Evolutionary conservation across 2,797 vertebrate genomes (phyloP).

Genomic region (Carapus acus): DNA sequence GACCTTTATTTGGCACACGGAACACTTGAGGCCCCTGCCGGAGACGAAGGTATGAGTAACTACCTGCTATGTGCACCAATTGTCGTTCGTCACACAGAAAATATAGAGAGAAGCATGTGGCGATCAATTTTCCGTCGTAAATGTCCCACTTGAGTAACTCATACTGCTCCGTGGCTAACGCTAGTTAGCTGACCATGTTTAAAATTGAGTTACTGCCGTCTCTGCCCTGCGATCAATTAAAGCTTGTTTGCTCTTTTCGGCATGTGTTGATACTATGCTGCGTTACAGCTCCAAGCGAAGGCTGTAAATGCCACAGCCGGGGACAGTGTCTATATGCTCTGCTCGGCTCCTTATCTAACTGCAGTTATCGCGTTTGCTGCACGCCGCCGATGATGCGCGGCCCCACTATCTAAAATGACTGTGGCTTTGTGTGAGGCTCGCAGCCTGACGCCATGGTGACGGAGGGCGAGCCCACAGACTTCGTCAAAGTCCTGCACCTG

Average conservation of each 20-base stretch:
- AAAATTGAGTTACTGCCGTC: not conserved
- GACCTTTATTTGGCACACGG: not conserved
- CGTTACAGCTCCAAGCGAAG: no score
- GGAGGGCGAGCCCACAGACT: constrained; percentile 69
- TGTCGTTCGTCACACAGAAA: not conserved
- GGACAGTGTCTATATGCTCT: no score
- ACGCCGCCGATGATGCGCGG: not conserved
- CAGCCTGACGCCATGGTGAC: constrained; percentile 64
- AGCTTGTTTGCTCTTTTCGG: not conserved
- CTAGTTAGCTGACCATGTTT: constrained; percentile 9
- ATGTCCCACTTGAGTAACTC: constrained; percentile 5
- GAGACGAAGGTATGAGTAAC: constrained; percentile 13
- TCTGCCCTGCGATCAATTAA: not conserved
- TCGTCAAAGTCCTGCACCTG: constrained; percentile 78
- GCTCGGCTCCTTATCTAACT: no score
- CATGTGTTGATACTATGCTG: not conserved
- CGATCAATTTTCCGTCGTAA: not conserved
- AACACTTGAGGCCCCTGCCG: not conserved
- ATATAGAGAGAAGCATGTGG: not conserved
- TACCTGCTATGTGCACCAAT: not conserved
- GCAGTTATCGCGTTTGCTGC: constrained; percentile 36
- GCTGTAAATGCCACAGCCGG: not conserved
- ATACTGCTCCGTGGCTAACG: constrained; percentile 29
- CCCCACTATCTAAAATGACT: no score
- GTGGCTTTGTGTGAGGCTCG: not conserved